A percentile compares a stretch with the other conserved stretches of the same genome.
phyloP scores from a whole-genome alignment of 2,888 invertebrate species.

The Chymomyza caudatula region DNA sequence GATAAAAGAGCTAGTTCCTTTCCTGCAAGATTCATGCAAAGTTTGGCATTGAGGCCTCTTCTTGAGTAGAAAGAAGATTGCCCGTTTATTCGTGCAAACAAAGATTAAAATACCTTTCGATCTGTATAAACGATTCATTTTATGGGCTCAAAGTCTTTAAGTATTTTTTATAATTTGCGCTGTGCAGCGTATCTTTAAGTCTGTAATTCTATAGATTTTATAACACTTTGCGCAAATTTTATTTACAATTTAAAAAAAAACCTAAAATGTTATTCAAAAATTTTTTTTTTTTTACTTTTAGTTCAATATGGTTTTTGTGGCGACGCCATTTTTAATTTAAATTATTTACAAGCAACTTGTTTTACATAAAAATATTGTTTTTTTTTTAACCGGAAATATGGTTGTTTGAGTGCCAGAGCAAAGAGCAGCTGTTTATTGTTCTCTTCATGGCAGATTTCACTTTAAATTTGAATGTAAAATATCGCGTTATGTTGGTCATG shows the following conservation, averaged over 20 bases:
- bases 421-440: constrained; percentile 35
- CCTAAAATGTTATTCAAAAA: not conserved
- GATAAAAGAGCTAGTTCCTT: too few species aligned
- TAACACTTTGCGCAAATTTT: constrained; percentile 12
- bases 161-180: too few species aligned
- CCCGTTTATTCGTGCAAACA: too few species aligned
- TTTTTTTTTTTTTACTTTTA: not conserved
- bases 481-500: not conserved
- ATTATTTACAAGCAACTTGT: constrained; percentile 33
- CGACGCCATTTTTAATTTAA: constrained; percentile 45
- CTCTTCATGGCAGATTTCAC: constrained; percentile 17
- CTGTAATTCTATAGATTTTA: not conserved
- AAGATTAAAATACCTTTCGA: too few species aligned
- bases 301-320: constrained; percentile 25
- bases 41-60: too few species aligned
- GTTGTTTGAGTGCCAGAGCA: constrained; percentile 25
- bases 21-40: too few species aligned
- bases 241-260: too few species aligned
- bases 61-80: too few species aligned
- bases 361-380: not conserved
- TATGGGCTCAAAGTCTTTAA: too few species aligned
- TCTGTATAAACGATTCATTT: too few species aligned
- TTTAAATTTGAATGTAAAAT: constrained; percentile 25
- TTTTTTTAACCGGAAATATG: constrained; percentile 38
- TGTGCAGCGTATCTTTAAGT: too few species aligned